Base-by-base conservation (phyloP, 2,888 invertebrate genomes). In the Athripsodes cinereus region DNA sequence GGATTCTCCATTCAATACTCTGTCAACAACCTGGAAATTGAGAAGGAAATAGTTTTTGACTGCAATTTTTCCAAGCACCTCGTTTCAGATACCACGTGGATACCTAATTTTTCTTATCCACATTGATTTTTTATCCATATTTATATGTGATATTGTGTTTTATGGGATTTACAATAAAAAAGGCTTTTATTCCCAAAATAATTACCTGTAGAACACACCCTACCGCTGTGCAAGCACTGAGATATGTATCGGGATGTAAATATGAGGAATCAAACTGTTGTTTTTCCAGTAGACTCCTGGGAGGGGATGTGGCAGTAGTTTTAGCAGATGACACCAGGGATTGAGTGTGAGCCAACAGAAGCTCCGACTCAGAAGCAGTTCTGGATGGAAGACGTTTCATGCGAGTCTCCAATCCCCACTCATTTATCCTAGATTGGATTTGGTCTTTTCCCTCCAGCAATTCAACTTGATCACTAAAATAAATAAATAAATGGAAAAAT, bases 141-240 rank as follows among this genome's bases (percentile, higher is more conserved):
- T n/a, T n/a, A n/a, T n/a, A n/a, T n/a, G n/a, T n/a, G n/a, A n/a
- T n/a, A n/a, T n/a, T n/a, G n/a, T n/a, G n/a, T n/a, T n/a, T n/a
- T n/a, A n/a, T n/a, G n/a, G n/a, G n/a, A n/a, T n/a, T n/a, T n/a
- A n/a, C n/a, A n/a, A n/a, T n/a, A n/a, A n/a, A n/a, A n/a, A n/a
- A n/a, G n/a, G n/a, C n/a, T n/a, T n/a, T n/a, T n/a, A n/a, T n/a
- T n/a, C n/a, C n/a, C n/a, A n/a, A 26, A 26, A 6, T 10, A 26
- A 26, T 26, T 70, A 86, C 84, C 81, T 88, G 82, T 49, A 96
- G 70, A 0, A 92, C 81, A 60, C 87, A 86, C 0, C 94, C 94
- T 13, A 85, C 83, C 0, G 95, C 88, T 21, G 88, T 71, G 0
- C 82, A 73, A 1, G 94, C 92, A 68, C 88, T 87, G 53, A 81